Evolutionary conservation across 2,888 invertebrate species (phyloP).

Genomic region (Nebria brevicollis): DNA sequence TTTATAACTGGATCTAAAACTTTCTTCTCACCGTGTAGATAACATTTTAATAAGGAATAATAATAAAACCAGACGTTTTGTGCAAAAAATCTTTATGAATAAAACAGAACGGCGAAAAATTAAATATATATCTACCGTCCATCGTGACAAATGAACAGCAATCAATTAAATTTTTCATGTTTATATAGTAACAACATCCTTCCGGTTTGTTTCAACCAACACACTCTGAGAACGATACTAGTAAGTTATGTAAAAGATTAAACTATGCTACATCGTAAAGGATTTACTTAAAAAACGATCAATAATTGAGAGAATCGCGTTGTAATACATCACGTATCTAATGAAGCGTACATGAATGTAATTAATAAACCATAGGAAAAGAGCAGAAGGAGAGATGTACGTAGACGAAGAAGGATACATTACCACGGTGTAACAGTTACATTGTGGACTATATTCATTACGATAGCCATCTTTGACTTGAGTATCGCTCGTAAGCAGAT

Average conservation of each 20-base stretch:
- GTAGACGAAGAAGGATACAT: background rate
- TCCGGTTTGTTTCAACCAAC: background rate
- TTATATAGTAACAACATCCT: background rate
- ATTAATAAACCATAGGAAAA: slow-evolving; percentile 35
- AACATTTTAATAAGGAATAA: no score
- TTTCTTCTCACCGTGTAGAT: no score
- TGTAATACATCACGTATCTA: slow-evolving; percentile 39
- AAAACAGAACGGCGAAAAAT: no score
- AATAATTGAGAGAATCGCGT: slow-evolving; percentile 17
- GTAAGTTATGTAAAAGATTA: background rate
- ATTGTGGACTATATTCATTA: slow-evolving; percentile 20
- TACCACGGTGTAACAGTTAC: slow-evolving; percentile 18
- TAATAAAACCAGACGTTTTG: no score
- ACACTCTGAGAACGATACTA: background rate
- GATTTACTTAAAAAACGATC: slow-evolving; percentile 11
- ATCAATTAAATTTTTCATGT: background rate
- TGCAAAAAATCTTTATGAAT: no score
- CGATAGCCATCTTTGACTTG: background rate
- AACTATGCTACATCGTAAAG: background rate
- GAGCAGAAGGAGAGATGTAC: slow-evolving; percentile 2
- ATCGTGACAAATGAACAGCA: background rate
- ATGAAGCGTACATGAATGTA: slow-evolving; percentile 41
- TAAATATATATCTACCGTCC: no score
- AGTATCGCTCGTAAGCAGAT: background rate
- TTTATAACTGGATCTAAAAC: no score